Evolutionary conservation across 2,888 invertebrate species (phyloP).

Genomic region (Macaria liturata): DNA sequence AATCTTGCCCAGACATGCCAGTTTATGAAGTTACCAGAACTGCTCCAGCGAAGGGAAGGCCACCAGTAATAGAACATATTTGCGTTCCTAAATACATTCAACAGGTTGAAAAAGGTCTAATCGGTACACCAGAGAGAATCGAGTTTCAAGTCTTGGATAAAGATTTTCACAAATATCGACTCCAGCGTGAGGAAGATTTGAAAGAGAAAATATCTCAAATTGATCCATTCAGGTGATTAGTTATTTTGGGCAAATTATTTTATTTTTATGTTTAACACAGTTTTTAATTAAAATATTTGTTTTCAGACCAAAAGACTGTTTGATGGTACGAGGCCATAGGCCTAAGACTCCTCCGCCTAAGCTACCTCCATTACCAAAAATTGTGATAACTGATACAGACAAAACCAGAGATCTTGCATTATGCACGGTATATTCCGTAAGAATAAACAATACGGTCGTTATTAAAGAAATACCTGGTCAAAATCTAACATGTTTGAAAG

Average conservation of each 20-base stretch:
- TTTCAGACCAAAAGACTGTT: conserved; percentile 58
- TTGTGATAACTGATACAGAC: conserved; percentile 39
- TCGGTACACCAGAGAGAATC: conserved; percentile 48
- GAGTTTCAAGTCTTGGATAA: conserved; percentile 46
- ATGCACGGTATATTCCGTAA: conserved; percentile 56
- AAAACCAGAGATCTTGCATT: conserved; percentile 29
- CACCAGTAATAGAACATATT: conserved; percentile 60
- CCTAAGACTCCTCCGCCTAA: conserved; percentile 53
- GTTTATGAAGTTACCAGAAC: conserved; percentile 66
- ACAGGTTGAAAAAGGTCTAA: conserved; percentile 58
- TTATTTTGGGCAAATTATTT: neutral
- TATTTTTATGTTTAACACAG: too few relatives aligned
- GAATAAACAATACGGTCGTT: conserved; percentile 66
- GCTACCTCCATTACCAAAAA: conserved; percentile 49
- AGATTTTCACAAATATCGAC: conserved; percentile 54
- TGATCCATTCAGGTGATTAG: conserved; percentile 61
- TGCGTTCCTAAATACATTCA: conserved; percentile 61
- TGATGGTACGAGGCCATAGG: conserved; percentile 62
- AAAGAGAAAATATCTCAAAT: conserved; percentile 54
- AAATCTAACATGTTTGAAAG: conserved; percentile 39
- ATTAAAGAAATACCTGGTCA: conserved; percentile 54
- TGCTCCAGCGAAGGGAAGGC: conserved; percentile 56
- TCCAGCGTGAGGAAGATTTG: conserved; percentile 54
- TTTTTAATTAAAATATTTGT: too few relatives aligned
- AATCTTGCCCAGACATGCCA: conserved; percentile 56